These are phyloP conservation scores for Pristionchus pacificus DNA, from an alignment of 1,140 invertebrate species.

Conservation along the genomic window DNA sequence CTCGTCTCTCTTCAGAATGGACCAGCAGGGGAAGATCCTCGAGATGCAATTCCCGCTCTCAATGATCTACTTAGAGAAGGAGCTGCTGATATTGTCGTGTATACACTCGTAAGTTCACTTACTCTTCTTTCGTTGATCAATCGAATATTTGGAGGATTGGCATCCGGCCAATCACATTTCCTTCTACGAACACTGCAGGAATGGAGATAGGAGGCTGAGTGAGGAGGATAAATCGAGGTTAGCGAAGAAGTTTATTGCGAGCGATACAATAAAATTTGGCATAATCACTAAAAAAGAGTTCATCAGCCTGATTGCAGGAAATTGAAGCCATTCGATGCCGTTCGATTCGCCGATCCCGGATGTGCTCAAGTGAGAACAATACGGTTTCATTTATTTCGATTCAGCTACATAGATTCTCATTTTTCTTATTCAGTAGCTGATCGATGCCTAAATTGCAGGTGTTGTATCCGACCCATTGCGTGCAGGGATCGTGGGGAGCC, in stretches of 20 bases:
- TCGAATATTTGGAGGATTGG: slow-evolving; percentile 69
- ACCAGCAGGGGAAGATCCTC: slow-evolving; percentile 41
- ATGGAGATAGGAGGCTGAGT: slow-evolving; percentile 75
- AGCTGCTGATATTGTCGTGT: slow-evolving; percentile 85
- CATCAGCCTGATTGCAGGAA: too few species aligned
- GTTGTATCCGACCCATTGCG: slow-evolving; percentile 89
- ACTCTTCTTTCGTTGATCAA: neutral
- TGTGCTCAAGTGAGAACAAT: slow-evolving; percentile 59
- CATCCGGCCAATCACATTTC: slow-evolving; percentile 93
- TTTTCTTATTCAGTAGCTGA: neutral
- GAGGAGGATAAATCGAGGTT: slow-evolving; percentile 67
- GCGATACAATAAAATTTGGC: too few species aligned
- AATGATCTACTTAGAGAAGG: slow-evolving; percentile 80
- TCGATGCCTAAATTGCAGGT: slow-evolving; percentile 66
- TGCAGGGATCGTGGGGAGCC: slow-evolving; percentile 88
- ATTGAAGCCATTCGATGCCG: slow-evolving; percentile 79
- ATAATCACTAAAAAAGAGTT: too few species aligned
- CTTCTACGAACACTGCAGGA: slow-evolving; percentile 64
- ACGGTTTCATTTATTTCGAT: neutral
- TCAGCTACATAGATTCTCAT: neutral
- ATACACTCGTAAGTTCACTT: slow-evolving; percentile 66
- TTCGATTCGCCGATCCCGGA: slow-evolving; percentile 76
- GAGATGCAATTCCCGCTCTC: slow-evolving; percentile 70
- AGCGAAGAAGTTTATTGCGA: too few species aligned
- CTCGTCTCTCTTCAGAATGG: slow-evolving; percentile 50